Conservation (phyloP, 2,797 vertebrate species). For the Myoxocephalus aenaeus region DNA sequence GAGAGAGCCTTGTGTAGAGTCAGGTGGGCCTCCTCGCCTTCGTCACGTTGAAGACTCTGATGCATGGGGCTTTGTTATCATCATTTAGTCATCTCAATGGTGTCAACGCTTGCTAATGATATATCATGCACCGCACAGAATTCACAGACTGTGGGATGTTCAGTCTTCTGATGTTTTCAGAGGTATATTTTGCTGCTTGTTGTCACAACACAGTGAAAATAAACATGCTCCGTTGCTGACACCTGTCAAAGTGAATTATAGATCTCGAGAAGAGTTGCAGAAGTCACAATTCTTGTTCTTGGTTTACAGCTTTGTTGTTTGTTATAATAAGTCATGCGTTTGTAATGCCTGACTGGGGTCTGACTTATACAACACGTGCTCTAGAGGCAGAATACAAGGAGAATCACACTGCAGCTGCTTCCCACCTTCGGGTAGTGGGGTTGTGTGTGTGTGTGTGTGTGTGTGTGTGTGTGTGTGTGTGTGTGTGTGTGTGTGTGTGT, state of each 20-base stretch:
- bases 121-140: slow-evolving; percentile 40
- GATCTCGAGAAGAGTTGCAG: slow-evolving; percentile 56
- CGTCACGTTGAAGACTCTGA: slow-evolving; percentile 24
- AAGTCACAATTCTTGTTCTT: slow-evolving; percentile 64
- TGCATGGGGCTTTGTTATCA: slow-evolving; percentile 43
- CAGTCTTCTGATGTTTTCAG: slow-evolving; percentile 50
- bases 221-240: slow-evolving; percentile 71
- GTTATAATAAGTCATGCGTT: slow-evolving; percentile 61
- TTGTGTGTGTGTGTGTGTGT: slow-evolving; percentile 2
- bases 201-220: slow-evolving; percentile 60
- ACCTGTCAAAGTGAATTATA: slow-evolving; percentile 79
- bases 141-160: slow-evolving; percentile 32
- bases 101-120: slow-evolving; percentile 44
- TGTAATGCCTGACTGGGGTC: slow-evolving; percentile 57
- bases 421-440: slow-evolving; percentile 62
- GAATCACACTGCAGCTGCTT: slow-evolving; percentile 68
- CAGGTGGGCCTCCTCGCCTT: slow-evolving; percentile 8
- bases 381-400: slow-evolving; percentile 52
- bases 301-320: slow-evolving; percentile 66
- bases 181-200: slow-evolving; percentile 57
- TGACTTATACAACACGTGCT: slow-evolving; percentile 57
- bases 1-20: background rate
- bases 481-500: slow-evolving; percentile 33
- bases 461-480: slow-evolving; percentile 8
- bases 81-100: slow-evolving; percentile 50